These are phyloP conservation scores for Rhadina sibilatrix DNA, from an alignment of 2,113 vertebrate species.

Conservation along the genomic window DNA sequence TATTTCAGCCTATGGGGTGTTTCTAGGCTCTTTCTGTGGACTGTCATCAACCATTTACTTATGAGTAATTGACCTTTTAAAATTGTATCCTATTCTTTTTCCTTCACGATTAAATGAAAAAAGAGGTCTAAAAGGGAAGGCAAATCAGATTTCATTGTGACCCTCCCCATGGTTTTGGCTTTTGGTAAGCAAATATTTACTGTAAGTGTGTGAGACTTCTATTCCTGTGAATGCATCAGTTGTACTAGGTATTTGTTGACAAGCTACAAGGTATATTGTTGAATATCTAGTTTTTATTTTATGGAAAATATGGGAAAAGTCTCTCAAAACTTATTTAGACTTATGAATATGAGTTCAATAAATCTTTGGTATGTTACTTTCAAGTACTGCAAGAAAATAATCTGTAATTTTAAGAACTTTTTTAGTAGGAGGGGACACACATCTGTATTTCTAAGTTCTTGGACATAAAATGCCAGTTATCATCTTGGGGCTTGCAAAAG, in stretches of 20 bases:
- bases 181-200: neutral
- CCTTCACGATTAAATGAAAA: neutral
- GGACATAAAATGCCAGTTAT: neutral
- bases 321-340: neutral
- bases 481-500: neutral
- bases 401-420: neutral
- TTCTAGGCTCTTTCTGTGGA: neutral
- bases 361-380: neutral
- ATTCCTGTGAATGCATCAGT: neutral
- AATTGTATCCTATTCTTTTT: neutral
- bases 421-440: neutral
- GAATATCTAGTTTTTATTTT: neutral
- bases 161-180: neutral
- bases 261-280: neutral
- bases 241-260: neutral
- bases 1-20: neutral
- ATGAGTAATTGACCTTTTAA: constrained; percentile 24
- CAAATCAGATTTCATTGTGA: neutral
- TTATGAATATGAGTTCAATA: neutral
- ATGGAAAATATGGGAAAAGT: neutral
- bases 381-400: neutral
- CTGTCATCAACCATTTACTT: neutral
- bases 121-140: neutral
- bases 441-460: neutral
- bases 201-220: neutral